Conservation (phyloP, 2,888 invertebrate species). For the Harmothoe impar region DNA sequence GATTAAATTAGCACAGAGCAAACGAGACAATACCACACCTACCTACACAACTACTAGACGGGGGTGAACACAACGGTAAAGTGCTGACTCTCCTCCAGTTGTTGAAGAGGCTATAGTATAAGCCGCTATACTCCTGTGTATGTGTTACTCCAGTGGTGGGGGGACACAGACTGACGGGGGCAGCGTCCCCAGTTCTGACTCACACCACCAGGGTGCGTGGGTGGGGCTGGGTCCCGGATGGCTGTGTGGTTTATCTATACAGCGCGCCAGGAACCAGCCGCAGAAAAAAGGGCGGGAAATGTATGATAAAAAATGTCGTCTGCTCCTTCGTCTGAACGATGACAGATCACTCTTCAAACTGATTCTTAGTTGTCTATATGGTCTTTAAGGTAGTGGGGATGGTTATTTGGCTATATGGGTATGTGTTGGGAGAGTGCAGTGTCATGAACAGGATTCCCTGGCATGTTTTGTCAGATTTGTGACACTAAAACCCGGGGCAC, state of each 20-base stretch:
- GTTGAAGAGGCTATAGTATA: not conserved
- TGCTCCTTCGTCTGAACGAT: not conserved
- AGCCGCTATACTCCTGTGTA: too few species aligned
- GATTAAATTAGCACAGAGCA: too few species aligned
- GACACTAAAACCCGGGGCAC: too few species aligned
- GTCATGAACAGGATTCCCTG: too few species aligned
- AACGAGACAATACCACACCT: not conserved
- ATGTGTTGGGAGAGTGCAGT: too few species aligned
- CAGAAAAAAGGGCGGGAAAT: not conserved
- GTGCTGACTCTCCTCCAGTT: not conserved
- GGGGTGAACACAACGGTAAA: too few species aligned
- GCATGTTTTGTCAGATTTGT: too few species aligned
- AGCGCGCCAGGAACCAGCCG: constrained; percentile 2
- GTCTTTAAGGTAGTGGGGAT: too few species aligned
- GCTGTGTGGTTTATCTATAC: not conserved
- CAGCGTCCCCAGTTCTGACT: constrained; percentile 31
- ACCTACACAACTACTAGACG: not conserved
- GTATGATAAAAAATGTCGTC: not conserved
- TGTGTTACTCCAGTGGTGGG: not conserved
- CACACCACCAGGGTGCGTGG: constrained; percentile 22
- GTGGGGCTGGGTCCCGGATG: not conserved
- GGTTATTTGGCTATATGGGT: too few species aligned
- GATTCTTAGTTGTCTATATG: not conserved
- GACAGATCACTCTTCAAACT: constrained; percentile 9
- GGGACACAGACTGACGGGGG: not conserved